Evolutionary conservation across 2,888 invertebrate species (phyloP), one percentile per base, ranked within the genome.

Genomic region (Mesochorus sp.): DNA sequence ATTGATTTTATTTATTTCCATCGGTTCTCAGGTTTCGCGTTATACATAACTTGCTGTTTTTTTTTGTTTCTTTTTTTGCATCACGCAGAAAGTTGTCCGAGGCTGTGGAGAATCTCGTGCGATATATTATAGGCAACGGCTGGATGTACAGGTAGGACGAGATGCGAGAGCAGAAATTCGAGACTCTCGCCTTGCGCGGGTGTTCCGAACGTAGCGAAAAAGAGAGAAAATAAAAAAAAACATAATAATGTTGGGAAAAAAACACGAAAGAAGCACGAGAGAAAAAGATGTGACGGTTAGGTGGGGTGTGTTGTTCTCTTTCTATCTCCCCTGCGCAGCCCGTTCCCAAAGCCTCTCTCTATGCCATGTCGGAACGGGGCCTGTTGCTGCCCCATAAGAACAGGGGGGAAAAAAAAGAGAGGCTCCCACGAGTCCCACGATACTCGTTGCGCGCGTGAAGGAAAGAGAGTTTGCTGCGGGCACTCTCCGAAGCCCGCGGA

Each of bases 371-470:
- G 34, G 24, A 66, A 51, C 62, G 49, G 24, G 39, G 67, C 21
- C 82, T 76, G 78, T 81, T 80, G 79, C 84, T 82, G 82, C 81
- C n/a, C 82, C 72, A 59, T 80, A 83, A 81, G 82, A 85, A 85
- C 83, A 81, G 83, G 82, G 85, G 84, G 84, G 79, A 37, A 37
- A 37, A 37, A 64, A 57, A 67, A 39, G 42, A 55, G 12, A 83
- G 85, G 85, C 86, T 87, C 87, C 85, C 86, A 87, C 84, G 86
- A 86, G 82, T 86, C 84, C 85, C 83, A 83, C 84, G 83, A 83
- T 83, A 80, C 81, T 84, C 84, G 82, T 84, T 83, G 82, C 79
- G 21, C 42, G 26, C 82, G 80, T 76, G 83, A 84, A 83, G 84
- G 80, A 85, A 85, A 85, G 83, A 53, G 77, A 71, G 74, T n/a